Conservation (phyloP, 2,888 invertebrate species). For the Cryptocephalus moraei region DNA sequence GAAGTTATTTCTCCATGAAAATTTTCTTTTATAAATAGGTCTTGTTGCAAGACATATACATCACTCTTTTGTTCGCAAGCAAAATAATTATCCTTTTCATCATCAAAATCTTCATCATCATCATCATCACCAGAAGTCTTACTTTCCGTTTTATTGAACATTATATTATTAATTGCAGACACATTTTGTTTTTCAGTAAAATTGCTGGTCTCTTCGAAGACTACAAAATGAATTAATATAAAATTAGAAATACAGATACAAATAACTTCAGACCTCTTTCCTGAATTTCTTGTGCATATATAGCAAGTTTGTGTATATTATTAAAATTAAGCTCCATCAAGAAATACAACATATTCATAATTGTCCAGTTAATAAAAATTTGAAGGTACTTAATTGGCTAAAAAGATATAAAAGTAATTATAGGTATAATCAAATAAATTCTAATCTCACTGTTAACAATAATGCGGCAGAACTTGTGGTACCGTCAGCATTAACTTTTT, state of each 20-base stretch:
- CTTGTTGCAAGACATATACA: conserved; percentile 24
- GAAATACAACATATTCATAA: conserved; percentile 33
- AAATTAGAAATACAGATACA: no score
- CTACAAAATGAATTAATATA: no score
- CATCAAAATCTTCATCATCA: conserved; percentile 37
- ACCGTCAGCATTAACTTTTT: conserved; percentile 35
- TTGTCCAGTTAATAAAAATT: conserved; percentile 38
- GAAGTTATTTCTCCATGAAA: conserved; percentile 19
- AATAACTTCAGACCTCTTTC: no score
- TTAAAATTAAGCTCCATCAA: conserved; percentile 26
- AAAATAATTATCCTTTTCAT: conserved; percentile 28
- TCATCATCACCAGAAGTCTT: conserved; percentile 1
- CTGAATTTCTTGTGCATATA: conserved; percentile 12
- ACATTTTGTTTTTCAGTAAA: not conserved
- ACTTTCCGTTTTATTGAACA: no score
- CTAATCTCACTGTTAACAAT: conserved; percentile 29
- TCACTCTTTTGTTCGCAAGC: conserved; percentile 28
- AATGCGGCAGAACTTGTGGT: conserved; percentile 24
- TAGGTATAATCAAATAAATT: not conserved
- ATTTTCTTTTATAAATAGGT: conserved; percentile 20
- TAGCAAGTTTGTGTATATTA: conserved; percentile 11
- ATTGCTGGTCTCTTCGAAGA: not conserved
- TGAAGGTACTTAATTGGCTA: conserved; percentile 38
- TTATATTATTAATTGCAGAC: no score
- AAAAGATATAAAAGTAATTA: conserved; percentile 8